phyloP scores from a whole-genome alignment of 2,888 invertebrate genomes.

The Sphecodes monilicornis region DNA sequence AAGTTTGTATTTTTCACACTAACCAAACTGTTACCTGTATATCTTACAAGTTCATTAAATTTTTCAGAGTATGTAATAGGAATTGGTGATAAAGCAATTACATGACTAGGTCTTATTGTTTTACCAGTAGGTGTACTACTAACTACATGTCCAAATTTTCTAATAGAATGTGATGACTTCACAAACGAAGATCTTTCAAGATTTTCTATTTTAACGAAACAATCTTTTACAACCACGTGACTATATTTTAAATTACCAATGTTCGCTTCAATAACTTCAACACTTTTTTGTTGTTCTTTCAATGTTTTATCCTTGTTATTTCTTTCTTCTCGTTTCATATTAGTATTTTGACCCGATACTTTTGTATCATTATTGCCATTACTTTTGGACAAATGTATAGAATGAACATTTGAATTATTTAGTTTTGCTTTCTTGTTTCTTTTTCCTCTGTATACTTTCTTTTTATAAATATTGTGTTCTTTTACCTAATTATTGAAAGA shows the following conservation, averaged over 20 bases:
- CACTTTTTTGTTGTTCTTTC: neutral
- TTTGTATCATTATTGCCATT: neutral
- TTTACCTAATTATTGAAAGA: conserved; percentile 32
- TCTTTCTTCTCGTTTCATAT: neutral
- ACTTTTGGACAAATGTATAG: neutral
- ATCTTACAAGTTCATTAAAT: neutral
- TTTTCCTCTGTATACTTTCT: neutral
- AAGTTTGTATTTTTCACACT: neutral
- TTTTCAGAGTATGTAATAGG: conserved; percentile 17
- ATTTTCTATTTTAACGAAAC: conserved; percentile 24
- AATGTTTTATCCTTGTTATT: neutral
- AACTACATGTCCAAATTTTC: conserved; percentile 30
- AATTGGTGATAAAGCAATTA: conserved; percentile 69
- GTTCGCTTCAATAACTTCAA: neutral
- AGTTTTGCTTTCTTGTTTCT: conserved; percentile 10
- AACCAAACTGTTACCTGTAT: neutral
- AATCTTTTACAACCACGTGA: neutral
- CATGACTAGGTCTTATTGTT: conserved; percentile 12
- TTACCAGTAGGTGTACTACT: conserved; percentile 70
- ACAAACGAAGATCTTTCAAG: conserved; percentile 11
- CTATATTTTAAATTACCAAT: neutral
- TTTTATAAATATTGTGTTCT: neutral
- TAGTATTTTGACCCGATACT: neutral
- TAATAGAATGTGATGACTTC: neutral
- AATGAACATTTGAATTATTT: neutral